Evolutionary conservation across 2,113 vertebrate species (phyloP).

Genomic region (Maccullochella peelii): DNA sequence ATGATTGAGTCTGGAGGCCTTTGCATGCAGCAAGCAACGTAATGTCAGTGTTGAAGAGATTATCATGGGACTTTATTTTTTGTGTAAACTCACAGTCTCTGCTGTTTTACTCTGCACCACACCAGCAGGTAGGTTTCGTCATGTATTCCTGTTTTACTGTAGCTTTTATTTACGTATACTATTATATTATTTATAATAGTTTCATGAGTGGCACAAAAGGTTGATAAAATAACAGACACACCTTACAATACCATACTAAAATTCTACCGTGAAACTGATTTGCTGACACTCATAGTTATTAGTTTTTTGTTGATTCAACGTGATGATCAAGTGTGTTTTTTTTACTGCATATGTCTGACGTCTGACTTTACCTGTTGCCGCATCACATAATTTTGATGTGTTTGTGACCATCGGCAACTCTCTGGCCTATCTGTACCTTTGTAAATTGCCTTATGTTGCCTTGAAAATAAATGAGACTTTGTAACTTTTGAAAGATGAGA

Average conservation of each 20-base stretch:
- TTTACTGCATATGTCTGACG: too few species aligned
- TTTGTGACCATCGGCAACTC: background rate
- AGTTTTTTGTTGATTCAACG: background rate
- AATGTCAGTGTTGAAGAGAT: background rate
- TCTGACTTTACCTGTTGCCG: too few species aligned
- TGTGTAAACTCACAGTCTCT: background rate
- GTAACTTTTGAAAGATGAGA: background rate
- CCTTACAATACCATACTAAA: background rate
- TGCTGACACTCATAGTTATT: background rate
- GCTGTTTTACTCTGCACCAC: background rate
- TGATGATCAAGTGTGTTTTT: background rate
- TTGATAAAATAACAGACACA: background rate
- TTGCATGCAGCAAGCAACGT: background rate
- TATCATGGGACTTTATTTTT: slow-evolving; percentile 14
- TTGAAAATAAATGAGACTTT: background rate
- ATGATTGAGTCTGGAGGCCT: background rate
- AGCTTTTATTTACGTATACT: background rate
- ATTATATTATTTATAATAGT: background rate
- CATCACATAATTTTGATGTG: background rate
- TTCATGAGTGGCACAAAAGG: background rate
- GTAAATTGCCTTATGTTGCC: background rate
- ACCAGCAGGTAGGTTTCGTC: slow-evolving; percentile 22
- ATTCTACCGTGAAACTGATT: background rate
- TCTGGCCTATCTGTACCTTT: background rate
- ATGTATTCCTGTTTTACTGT: background rate